Evolutionary conservation across 2,888 invertebrate species (phyloP), one percentile per base, ranked within the genome.

Genomic region (Napeogenes inachia): DNA sequence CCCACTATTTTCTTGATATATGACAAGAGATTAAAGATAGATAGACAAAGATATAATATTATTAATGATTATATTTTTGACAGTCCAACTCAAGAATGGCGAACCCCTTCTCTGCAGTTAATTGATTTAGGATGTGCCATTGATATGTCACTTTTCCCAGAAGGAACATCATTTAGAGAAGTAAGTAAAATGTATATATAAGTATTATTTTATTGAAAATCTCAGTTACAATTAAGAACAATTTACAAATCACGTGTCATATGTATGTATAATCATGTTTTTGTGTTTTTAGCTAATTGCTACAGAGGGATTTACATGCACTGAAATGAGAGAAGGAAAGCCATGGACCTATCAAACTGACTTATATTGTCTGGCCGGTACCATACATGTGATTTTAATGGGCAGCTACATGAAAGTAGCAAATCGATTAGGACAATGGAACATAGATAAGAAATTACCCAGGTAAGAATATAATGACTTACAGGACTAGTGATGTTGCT

Each of bases 261-360:
- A 21, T 21, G 21, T 1, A 21, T 21, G 21, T 21, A 21, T 21
- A 21, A 21, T 21, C 1, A 21, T 13, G 60, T 55, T 60, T 62
- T 66, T 64, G 64, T 58, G 64, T 64, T 85, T 84, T 3, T 69
- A 93, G 89, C 91, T 94, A 67, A 95, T 95, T 74, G 94, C 94
- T 57, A 95, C 95, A 2, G 94, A 95, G 77, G 93, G 94, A 63
- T 96, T 96, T 75, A 94, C 94, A 32, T 96, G 96, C 77, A 94
- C 95, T 58, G 98, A 99, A 90, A 99, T 99, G 98, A 92, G 93
- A 70, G 97, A 97, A 74, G 93, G 94, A 54, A 93, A 94, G 73
- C 96, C 97, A 0, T 99, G 99, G 99, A 98, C 96, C 46, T 98
- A 96, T 83, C 98, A 98, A 89, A 96, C 96, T 45, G 98, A 99